phyloP scores from a whole-genome alignment of 2,113 vertebrate species.

The Pseudorectes ferrugineus region DNA sequence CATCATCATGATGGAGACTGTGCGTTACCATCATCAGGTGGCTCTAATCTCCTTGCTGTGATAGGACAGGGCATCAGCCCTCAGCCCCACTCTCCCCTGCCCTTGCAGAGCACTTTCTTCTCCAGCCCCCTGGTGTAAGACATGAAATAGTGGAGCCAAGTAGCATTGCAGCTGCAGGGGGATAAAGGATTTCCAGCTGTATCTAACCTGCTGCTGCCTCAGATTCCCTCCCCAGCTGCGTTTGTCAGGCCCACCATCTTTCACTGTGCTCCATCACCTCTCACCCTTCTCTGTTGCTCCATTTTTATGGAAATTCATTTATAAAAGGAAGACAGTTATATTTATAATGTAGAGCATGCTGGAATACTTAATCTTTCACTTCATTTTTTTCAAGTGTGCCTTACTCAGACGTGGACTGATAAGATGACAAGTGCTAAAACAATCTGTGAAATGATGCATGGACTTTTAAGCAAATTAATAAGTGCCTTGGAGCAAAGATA shows the following conservation, averaged over 20 bases:
- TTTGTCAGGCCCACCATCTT: not conserved
- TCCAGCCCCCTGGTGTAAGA: not conserved
- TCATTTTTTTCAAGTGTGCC: slow-evolving; percentile 42
- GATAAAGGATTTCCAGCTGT: not conserved
- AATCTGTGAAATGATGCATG: slow-evolving; percentile 44
- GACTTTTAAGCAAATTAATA: slow-evolving; percentile 49
- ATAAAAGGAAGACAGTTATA: slow-evolving; percentile 57
- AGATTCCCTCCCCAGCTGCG: not conserved
- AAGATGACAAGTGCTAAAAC: slow-evolving; percentile 53
- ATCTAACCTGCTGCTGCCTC: not conserved
- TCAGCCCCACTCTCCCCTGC: not conserved
- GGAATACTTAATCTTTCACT: slow-evolving; percentile 60
- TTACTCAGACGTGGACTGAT: slow-evolving; percentile 7
- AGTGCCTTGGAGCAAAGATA: slow-evolving; percentile 1
- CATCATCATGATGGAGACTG: not conserved
- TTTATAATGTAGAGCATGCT: slow-evolving; percentile 46
- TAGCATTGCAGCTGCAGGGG: not conserved
- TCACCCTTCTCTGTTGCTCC: slow-evolving; percentile 15
- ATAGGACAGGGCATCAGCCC: not conserved
- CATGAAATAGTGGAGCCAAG: not conserved
- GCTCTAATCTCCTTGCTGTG: not conserved
- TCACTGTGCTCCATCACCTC: slow-evolving; percentile 16
- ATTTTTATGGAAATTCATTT: slow-evolving; percentile 49
- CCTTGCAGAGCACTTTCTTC: not conserved
- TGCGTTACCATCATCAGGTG: accelerated